A percentile compares a stretch with the other conserved stretches of the same genome.
These are phyloP conservation scores for Onychomys arenicola DNA, from an alignment of 2,797 vertebrate species.

Conservation along the genomic window DNA sequence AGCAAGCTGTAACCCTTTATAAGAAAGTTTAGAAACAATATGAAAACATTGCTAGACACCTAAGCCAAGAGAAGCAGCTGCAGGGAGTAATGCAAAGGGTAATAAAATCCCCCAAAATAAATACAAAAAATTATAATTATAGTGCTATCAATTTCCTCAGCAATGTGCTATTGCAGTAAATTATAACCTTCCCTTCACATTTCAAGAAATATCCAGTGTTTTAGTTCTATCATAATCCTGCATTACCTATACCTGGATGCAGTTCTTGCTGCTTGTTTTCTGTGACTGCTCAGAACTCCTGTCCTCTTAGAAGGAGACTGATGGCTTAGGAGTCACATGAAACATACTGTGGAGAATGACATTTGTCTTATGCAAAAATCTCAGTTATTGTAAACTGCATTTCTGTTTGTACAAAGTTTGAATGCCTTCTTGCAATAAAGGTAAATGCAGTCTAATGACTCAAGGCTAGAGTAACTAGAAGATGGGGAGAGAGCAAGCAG, in stretches of 20 bases:
- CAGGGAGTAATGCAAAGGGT: conserved; percentile 39
- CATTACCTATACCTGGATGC: too few species aligned
- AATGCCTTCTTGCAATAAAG: neutral
- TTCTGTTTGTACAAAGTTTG: fast-evolving
- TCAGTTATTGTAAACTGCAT: neutral
- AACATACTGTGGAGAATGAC: neutral
- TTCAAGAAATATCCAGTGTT: neutral
- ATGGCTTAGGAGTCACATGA: neutral
- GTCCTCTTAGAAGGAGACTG: neutral
- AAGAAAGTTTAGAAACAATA: neutral
- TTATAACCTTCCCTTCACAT: neutral
- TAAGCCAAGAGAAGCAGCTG: neutral
- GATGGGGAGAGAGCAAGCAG: fast-evolving
- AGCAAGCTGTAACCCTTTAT: neutral
- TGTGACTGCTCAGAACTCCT: neutral
- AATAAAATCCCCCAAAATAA: neutral
- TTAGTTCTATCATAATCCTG: neutral
- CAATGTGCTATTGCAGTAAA: neutral
- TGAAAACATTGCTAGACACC: neutral
- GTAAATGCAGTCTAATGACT: neutral
- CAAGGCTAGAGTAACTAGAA: neutral
- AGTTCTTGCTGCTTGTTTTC: neutral
- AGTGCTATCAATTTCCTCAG: neutral
- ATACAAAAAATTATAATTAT: conserved; percentile 48
- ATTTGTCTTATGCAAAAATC: neutral